Conservation (phyloP, 1,140 invertebrate genomes). For the Neodiprion pinetum region DNA sequence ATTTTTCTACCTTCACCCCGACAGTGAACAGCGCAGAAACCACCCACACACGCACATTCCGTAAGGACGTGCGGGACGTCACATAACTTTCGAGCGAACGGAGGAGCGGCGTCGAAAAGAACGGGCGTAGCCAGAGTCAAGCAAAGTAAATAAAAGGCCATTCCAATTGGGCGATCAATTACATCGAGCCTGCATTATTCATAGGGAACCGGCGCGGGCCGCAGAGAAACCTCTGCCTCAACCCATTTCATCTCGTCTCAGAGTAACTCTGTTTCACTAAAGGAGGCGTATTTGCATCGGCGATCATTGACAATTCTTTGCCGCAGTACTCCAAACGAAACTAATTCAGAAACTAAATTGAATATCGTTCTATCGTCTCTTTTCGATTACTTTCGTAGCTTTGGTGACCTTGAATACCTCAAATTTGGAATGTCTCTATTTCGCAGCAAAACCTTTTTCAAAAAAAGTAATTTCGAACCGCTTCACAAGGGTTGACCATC, state of each 20-base stretch:
- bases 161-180: constrained; percentile 63
- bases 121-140: constrained; percentile 49
- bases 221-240: constrained; percentile 54
- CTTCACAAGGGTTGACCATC: too few relatives aligned
- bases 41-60: constrained; percentile 42
- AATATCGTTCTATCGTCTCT: too few relatives aligned
- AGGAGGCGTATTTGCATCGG: constrained; percentile 50
- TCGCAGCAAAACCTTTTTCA: background rate
- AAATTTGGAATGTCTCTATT: too few relatives aligned
- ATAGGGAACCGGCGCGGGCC: constrained; percentile 54
- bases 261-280: constrained; percentile 46
- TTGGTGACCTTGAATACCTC: too few relatives aligned
- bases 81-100: constrained; percentile 51
- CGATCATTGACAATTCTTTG: constrained; percentile 39
- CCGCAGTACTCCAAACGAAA: background rate
- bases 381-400: too few relatives aligned
- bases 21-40: background rate
- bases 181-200: constrained; percentile 61
- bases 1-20: background rate
- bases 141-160: constrained; percentile 63
- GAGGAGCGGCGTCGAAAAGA: constrained; percentile 31
- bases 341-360: too few relatives aligned
- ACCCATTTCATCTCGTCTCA: constrained; percentile 29
- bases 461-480: background rate
- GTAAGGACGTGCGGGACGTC: constrained; percentile 53